phyloP scores from a whole-genome alignment of 2,888 invertebrate species.

The Xestia ashworthii region DNA sequence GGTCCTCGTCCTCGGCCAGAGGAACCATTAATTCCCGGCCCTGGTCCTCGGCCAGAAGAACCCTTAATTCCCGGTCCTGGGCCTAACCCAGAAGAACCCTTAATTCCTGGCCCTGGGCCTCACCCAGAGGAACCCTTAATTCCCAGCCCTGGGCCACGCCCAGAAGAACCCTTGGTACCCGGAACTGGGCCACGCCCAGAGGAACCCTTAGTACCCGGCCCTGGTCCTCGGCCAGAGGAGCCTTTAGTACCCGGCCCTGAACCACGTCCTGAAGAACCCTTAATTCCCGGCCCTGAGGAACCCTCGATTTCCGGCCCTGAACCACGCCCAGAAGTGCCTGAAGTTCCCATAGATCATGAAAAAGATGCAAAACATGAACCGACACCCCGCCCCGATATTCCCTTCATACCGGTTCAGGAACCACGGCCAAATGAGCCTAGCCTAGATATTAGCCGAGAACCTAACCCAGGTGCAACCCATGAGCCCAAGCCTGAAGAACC shows the following conservation, averaged over 20 bases:
- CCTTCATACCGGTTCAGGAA: neutral
- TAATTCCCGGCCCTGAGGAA: neutral
- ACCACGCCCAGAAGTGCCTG: neutral
- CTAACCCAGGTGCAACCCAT: neutral
- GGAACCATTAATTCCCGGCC: neutral
- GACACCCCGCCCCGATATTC: neutral
- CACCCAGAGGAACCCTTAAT: neutral
- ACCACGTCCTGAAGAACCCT: neutral
- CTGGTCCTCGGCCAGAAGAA: neutral
- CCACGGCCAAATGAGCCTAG: neutral
- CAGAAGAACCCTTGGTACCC: neutral
- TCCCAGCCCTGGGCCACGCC: neutral
- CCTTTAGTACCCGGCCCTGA: neutral
- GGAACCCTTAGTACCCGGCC: neutral
- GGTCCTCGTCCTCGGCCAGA: neutral
- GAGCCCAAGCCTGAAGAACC: neutral
- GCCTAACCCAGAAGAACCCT: neutral
- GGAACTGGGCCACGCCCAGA: neutral
- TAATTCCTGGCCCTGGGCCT: neutral
- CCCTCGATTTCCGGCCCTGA: neutral
- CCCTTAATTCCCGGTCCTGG: neutral
- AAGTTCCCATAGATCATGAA: neutral
- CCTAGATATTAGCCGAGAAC: neutral
- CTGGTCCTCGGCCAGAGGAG: neutral
- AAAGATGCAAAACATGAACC: neutral